These are phyloP conservation scores for Camelus dromedarius DNA, from an alignment of 2,113 vertebrate species.

Conservation along the genomic window DNA sequence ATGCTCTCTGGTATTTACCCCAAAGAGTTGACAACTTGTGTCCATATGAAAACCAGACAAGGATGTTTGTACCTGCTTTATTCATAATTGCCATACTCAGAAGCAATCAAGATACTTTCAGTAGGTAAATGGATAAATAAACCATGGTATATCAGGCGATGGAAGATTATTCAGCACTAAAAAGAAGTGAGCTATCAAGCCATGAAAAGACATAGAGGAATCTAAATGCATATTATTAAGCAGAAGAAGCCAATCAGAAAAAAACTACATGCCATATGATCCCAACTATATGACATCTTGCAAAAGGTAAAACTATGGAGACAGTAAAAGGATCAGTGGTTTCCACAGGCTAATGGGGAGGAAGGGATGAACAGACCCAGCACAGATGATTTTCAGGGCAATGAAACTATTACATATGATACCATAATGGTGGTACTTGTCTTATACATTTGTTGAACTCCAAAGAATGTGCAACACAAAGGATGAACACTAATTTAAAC, in stretches of 20 bases:
- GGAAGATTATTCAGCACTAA: too few relatives aligned
- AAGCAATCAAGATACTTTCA: neutral
- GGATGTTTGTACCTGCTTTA: neutral
- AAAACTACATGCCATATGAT: too few relatives aligned
- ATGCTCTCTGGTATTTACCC: neutral
- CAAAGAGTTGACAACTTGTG: neutral
- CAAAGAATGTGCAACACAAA: neutral
- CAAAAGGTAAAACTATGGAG: neutral
- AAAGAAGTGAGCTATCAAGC: too few relatives aligned
- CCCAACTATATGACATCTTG: neutral
- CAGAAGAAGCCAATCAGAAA: neutral
- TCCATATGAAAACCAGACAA: neutral
- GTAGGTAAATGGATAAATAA: too few relatives aligned
- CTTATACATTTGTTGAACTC: too few relatives aligned
- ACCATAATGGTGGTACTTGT: too few relatives aligned
- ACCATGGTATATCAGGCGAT: too few relatives aligned
- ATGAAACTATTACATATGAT: neutral
- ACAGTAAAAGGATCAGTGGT: too few relatives aligned
- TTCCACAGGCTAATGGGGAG: too few relatives aligned
- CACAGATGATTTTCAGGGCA: neutral
- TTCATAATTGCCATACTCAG: neutral
- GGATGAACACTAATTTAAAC: neutral
- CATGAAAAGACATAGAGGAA: too few relatives aligned
- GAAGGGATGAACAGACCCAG: too few relatives aligned
- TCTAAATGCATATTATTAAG: neutral